These are phyloP conservation scores for Heteromurus nitidus DNA, from an alignment of 2,888 invertebrate species.

Conservation along the genomic window DNA sequence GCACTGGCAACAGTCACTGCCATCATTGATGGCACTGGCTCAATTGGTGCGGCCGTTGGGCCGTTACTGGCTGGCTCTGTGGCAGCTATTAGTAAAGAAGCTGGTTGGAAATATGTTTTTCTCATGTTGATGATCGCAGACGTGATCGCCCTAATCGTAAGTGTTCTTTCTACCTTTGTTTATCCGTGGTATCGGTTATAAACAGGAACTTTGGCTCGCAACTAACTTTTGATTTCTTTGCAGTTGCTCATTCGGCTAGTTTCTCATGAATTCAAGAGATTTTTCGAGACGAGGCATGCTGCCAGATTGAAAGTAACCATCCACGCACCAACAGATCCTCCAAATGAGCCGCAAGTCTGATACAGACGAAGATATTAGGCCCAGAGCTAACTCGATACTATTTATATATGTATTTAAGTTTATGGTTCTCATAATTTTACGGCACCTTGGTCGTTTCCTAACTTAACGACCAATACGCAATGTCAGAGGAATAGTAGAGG, in stretches of 20 bases:
- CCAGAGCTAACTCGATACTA: no score
- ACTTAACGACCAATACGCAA: no score
- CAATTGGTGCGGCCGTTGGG: slow-evolving; percentile 92
- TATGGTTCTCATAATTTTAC: no score
- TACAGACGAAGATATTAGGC: no score
- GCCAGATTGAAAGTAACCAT: slow-evolving; percentile 70
- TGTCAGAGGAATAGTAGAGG: no score
- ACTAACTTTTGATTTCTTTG: slow-evolving; percentile 68
- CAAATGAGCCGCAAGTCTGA: slow-evolving; percentile 54
- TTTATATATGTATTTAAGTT: no score
- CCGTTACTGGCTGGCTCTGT: slow-evolving; percentile 91
- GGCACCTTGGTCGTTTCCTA: no score
- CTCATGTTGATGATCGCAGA: slow-evolving; percentile 92
- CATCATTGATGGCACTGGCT: slow-evolving; percentile 97
- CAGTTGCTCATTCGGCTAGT: slow-evolving; percentile 77
- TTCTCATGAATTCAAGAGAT: slow-evolving; percentile 75
- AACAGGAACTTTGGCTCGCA: not conserved
- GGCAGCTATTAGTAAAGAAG: slow-evolving; percentile 76
- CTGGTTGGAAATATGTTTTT: slow-evolving; percentile 91
- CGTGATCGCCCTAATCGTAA: slow-evolving; percentile 84
- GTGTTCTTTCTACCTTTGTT: slow-evolving; percentile 50
- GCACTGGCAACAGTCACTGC: slow-evolving; percentile 98
- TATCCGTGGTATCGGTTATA: not conserved
- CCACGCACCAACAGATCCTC: slow-evolving; percentile 42
- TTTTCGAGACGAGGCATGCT: slow-evolving; percentile 67